These are phyloP conservation scores for Bagarius yarrelli DNA, from an alignment of 2,113 vertebrate genomes.

Conservation along the genomic window DNA sequence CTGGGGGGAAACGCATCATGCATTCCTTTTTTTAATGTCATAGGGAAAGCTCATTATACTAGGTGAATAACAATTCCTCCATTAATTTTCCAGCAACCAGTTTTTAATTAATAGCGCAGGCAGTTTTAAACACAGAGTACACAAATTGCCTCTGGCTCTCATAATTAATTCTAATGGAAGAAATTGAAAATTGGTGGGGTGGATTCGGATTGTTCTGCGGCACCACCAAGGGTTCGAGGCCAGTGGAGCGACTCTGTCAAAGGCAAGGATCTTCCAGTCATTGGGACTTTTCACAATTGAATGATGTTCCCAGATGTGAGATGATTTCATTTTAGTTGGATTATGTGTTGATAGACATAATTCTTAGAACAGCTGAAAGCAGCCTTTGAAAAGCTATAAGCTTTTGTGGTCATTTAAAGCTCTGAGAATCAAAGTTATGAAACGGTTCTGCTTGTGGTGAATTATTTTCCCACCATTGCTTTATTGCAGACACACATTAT, in stretches of 20 bases:
- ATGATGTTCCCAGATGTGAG: neutral
- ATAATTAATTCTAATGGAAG: slow-evolving; percentile 85
- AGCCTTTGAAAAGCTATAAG: neutral
- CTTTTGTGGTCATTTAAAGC: neutral
- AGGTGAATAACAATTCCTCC: slow-evolving; percentile 76
- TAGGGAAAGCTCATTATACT: slow-evolving; percentile 78
- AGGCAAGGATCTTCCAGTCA: slow-evolving; percentile 65
- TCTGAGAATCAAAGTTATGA: neutral
- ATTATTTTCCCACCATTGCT: too few species aligned
- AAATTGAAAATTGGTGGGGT: slow-evolving; percentile 76
- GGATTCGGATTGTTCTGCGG: slow-evolving; percentile 74
- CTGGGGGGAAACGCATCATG: slow-evolving; percentile 76
- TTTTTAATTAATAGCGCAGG: slow-evolving; percentile 88
- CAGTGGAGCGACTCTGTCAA: slow-evolving; percentile 75
- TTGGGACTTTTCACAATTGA: slow-evolving; percentile 31
- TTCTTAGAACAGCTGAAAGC: neutral
- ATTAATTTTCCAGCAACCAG: slow-evolving; percentile 82
- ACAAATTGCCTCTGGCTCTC: slow-evolving; percentile 81
- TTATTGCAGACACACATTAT: too few species aligned
- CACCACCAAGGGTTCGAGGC: slow-evolving; percentile 72
- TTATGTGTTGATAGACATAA: neutral
- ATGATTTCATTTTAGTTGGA: neutral
- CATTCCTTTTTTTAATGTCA: slow-evolving; percentile 73
- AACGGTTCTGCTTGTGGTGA: neutral
- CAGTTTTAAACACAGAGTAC: slow-evolving; percentile 79